Base-by-base conservation (phyloP, 2,888 invertebrate species). In the Phortica okadai region DNA sequence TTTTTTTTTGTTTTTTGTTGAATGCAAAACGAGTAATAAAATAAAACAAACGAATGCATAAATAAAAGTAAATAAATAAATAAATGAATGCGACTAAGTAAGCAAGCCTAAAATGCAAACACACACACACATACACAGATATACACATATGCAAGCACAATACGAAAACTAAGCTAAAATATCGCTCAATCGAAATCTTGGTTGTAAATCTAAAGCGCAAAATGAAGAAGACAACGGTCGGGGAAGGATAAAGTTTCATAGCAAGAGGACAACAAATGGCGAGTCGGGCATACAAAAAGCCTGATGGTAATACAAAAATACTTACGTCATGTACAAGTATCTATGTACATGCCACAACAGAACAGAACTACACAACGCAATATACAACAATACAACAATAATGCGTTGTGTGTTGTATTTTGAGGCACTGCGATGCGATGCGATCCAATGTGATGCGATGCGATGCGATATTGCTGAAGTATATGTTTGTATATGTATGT, bases 171-270 rank as follows among this genome's bases (percentile, higher is more conserved):
- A 73, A 74, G 69, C 79, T 79, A 78, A 79, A 81, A 82, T 76
- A 78, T 50, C 6, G 56, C 81, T 84, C 79, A 76, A 82, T 82
- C 69, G 75, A 76, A 78, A 84, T 82, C 86, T 75, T 79, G 81
- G 83, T 80, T 85, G 83, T 87, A 86, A 88, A 85, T 85, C 87
- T 82, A 88, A 88, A 78, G 79, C 58, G 10, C 11, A 56, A 33
- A 33, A 33, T 33, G 33, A 33, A 33, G 33, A 33, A 33, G 33
- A 33, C 33, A 33, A 33, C 33, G 33, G 33, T 4, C 33, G 33
- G 33, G 33, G 33, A 33, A 5, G 4, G 33, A 33, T 1, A 5
- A 33, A 33, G 33, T 33, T 2, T 5, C 33, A 33, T 33, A 33
- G 33, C 4, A 33, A 33, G 33, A 33, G 33, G 33, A 33, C 33